phyloP scores from a whole-genome alignment of 2,797 vertebrate genomes.

The Enteromius anoplus region DNA sequence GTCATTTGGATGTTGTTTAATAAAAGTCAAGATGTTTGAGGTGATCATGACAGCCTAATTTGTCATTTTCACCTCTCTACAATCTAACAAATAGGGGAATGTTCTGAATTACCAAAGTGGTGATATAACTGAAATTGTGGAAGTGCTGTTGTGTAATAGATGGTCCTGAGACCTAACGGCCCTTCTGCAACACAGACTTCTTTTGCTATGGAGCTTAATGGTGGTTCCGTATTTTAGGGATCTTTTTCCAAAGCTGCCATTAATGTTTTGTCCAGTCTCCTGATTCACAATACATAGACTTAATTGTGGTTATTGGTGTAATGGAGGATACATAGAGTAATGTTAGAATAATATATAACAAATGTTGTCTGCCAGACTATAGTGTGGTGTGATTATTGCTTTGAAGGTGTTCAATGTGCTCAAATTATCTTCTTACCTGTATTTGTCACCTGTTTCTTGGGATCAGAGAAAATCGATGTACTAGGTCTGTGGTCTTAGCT shows the following conservation, averaged over 20 bases:
- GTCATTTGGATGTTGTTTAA: background rate
- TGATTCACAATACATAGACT: background rate
- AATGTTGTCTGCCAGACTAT: slow-evolving; percentile 12
- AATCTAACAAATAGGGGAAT: slow-evolving; percentile 1
- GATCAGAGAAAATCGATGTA: background rate
- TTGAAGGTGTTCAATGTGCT: slow-evolving; percentile 1
- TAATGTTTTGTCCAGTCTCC: slow-evolving; percentile 3
- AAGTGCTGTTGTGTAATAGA: slow-evolving; percentile 30
- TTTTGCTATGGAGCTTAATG: background rate
- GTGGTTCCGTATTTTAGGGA: background rate
- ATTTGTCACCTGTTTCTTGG: background rate
- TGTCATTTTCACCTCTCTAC: background rate
- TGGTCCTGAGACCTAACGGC: background rate
- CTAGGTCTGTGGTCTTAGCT: background rate
- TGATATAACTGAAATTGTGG: slow-evolving; percentile 30
- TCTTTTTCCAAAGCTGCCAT: slow-evolving; percentile 18
- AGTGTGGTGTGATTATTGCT: slow-evolving; percentile 44
- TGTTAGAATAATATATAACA: background rate
- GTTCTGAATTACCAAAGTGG: background rate
- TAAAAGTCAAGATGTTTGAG: background rate
- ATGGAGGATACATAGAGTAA: background rate
- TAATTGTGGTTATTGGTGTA: slow-evolving; percentile 18
- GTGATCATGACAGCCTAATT: background rate
- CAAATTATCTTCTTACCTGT: background rate
- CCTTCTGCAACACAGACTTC: background rate